Evolutionary conservation across 1,140 invertebrate species (phyloP).

Genomic region (Lanistes nyassanus): DNA sequence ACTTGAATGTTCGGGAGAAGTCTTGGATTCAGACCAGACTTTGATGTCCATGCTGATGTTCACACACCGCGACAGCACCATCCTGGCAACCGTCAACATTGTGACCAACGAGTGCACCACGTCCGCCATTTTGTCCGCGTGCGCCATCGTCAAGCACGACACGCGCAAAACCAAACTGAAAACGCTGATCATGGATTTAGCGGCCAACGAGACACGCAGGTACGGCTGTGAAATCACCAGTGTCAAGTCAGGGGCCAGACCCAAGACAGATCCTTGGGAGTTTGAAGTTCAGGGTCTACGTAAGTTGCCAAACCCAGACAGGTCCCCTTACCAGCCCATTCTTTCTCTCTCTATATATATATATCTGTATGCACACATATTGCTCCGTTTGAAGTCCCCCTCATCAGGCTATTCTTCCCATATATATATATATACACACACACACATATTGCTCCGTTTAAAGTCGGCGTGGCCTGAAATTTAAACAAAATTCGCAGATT

Average conservation of each 20-base stretch:
- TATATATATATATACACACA: too few species aligned
- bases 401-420: too few species aligned
- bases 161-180: background rate
- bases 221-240: background rate
- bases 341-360: too few species aligned
- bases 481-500: too few species aligned
- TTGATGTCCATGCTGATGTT: slow-evolving; percentile 16
- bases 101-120: slow-evolving; percentile 9
- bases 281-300: background rate
- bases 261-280: background rate
- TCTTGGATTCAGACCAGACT: background rate
- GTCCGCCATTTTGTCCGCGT: slow-evolving; percentile 6
- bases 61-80: background rate
- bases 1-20: slow-evolving; percentile 2
- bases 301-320: too few species aligned
- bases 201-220: background rate
- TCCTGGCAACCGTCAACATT: slow-evolving; percentile 14
- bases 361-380: too few species aligned
- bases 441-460: too few species aligned
- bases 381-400: too few species aligned
- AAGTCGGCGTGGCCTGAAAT: too few species aligned
- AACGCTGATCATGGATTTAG: slow-evolving; percentile 7
- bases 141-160: background rate
- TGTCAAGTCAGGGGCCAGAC: slow-evolving; percentile 1
- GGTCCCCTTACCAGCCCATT: too few species aligned